Conservation (phyloP, 2,113 vertebrate genomes). For the Phylloscopus trochilus region DNA sequence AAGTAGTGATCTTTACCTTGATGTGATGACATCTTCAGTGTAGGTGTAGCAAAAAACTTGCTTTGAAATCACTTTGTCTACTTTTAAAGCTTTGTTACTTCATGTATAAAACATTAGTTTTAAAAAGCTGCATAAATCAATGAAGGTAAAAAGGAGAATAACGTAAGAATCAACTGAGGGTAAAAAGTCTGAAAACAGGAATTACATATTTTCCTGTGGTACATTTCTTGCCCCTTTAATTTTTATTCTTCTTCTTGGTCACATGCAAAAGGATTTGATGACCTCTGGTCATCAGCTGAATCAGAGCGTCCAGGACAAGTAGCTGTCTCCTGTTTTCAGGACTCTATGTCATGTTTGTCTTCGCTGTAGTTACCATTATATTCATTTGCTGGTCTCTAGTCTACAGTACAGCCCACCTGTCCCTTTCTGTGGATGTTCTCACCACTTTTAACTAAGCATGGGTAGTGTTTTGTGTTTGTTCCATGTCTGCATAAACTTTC, state of each 20-base stretch:
- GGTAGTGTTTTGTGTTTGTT: constrained; percentile 66
- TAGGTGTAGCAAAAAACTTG: background rate
- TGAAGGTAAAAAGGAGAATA: constrained; percentile 12
- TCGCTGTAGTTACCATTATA: constrained; percentile 1
- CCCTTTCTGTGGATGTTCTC: constrained; percentile 65
- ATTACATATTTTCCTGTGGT: background rate
- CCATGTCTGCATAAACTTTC: constrained; percentile 60
- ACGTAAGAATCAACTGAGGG: background rate
- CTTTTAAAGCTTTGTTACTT: constrained; percentile 4
- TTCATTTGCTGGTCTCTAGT: constrained; percentile 51
- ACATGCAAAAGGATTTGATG: constrained; percentile 32
- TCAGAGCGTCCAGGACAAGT: constrained; percentile 39
- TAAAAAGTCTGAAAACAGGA: background rate
- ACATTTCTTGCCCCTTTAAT: background rate
- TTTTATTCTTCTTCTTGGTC: background rate
- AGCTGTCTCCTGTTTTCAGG: constrained; percentile 42
- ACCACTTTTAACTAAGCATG: constrained; percentile 10
- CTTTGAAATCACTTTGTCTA: constrained; percentile 1
- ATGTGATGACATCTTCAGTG: background rate
- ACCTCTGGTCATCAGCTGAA: constrained; percentile 32
- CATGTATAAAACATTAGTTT: constrained; percentile 28
- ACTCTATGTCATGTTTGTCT: constrained; percentile 29
- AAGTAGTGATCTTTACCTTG: background rate
- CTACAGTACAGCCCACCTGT: constrained; percentile 59
- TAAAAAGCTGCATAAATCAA: constrained; percentile 8